Evolutionary conservation across 2,113 vertebrate genomes (phyloP).

Genomic region (Plecturocebus donacophilus): DNA sequence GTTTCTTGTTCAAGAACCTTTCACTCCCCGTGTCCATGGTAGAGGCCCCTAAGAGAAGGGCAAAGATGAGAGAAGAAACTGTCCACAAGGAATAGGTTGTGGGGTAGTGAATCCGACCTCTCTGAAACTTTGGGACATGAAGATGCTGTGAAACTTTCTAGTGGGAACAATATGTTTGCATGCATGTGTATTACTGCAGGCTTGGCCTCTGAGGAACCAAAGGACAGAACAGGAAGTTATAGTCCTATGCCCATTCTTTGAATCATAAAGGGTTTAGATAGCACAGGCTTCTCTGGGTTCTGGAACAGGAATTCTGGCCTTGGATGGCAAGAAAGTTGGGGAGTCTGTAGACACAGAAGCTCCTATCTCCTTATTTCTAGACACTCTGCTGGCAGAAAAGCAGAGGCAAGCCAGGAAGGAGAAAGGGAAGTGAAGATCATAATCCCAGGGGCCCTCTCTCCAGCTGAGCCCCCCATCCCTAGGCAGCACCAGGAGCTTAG

Average conservation of each 20-base stretch:
- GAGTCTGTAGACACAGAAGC: background rate
- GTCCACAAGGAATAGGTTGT: background rate
- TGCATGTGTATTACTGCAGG: background rate
- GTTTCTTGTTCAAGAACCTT: conserved; percentile 7
- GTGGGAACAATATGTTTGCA: background rate
- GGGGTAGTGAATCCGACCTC: background rate
- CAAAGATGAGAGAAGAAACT: conserved; percentile 7
- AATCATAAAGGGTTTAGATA: conserved; percentile 13
- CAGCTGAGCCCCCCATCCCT: conserved; percentile 46
- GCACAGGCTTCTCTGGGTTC: background rate
- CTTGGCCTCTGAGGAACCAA: background rate
- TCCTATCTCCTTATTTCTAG: background rate
- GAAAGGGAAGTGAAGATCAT: background rate
- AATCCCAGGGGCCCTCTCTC: conserved; percentile 32
- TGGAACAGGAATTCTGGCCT: background rate
- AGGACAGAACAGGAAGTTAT: background rate
- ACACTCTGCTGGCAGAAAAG: background rate
- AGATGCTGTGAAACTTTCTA: background rate
- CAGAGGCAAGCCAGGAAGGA: background rate
- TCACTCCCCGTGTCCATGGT: background rate
- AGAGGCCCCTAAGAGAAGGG: background rate
- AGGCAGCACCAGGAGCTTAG: conserved; percentile 78
- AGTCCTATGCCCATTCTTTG: background rate
- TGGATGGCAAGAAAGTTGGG: background rate
- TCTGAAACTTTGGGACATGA: background rate